These are phyloP conservation scores for Helicoverpa assulta DNA, from an alignment of 2,888 invertebrate species.

Conservation along the genomic window DNA sequence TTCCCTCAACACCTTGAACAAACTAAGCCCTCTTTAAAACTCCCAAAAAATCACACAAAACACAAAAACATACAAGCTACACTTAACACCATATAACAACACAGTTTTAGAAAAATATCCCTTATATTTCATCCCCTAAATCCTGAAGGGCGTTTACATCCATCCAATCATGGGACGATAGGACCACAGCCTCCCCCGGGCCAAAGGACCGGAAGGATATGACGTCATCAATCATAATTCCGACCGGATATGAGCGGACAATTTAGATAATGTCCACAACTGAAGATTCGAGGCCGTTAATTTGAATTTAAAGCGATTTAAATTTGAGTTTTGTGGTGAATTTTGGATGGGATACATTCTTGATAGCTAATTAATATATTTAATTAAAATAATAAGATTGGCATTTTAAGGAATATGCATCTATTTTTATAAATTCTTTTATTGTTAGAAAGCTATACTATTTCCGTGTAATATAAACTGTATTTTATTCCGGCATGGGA, in stretches of 20 bases:
- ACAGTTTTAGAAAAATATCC: slow-evolving; percentile 4
- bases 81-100: neutral
- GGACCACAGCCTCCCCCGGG: slow-evolving; percentile 18
- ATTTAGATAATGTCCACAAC: slow-evolving; percentile 65
- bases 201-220: slow-evolving; percentile 44
- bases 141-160: slow-evolving; percentile 21
- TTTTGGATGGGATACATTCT: neutral
- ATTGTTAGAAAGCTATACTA: too few relatives aligned
- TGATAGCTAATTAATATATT: neutral
- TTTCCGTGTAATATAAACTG: too few relatives aligned
- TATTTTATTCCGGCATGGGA: too few relatives aligned
- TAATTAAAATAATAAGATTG: too few relatives aligned
- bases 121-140: slow-evolving; percentile 26
- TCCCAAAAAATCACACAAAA: too few relatives aligned
- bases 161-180: slow-evolving; percentile 37
- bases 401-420: too few relatives aligned
- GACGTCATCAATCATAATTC: slow-evolving; percentile 64
- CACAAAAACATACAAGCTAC: too few relatives aligned
- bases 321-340: slow-evolving; percentile 27
- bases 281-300: slow-evolving; percentile 40
- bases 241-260: slow-evolving; percentile 52
- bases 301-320: slow-evolving; percentile 46
- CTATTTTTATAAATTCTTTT: too few relatives aligned
- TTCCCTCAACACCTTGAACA: too few relatives aligned
- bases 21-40: too few relatives aligned